Base-by-base conservation (phyloP, 2,888 invertebrate genomes). In the Bombylius discolor region DNA sequence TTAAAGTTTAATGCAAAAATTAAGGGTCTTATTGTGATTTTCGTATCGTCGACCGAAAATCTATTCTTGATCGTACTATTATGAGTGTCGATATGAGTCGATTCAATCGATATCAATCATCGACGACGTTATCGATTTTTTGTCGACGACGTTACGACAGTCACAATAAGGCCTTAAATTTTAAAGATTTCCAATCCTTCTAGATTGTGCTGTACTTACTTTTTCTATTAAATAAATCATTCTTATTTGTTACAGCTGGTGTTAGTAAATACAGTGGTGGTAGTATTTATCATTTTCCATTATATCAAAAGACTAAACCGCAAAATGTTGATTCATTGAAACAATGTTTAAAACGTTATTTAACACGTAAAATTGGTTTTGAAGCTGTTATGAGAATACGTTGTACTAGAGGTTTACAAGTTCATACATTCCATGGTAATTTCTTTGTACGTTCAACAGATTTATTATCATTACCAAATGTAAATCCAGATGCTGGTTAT, bases 371-470 rank as follows among this genome's bases (percentile, higher is more conserved):
- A 79, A 93, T 99, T 62, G 99, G 99, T 50, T 97, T 99, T 72
- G 99, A 99, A 72, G 94, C 99, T 6, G 99, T 99, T 32, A 94
- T 99, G 93, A 79, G 99, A 64, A 87, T 99, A 62, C 80, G 98
- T 7, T 97, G 96, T 70, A 93, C 96, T 3, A 83, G 87, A 68
- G 97, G 98, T 14, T 78, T 99, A 56, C 81, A 91, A 34, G 92
- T 99, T 66, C 96, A 98, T 76, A 94, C 96, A 68, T 99, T 99
- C 84, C 97, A 98, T 77, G 99, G 99, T 47, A 98, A 98, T 76
- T 97, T 97, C 81, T 99, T 99, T 76, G 98, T 99, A 52, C 83
- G 99, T 5, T 97, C 98, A 0, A 96, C 97, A 5, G 98, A 99
- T 77, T 78, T 99, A 55, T 77, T 99, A 56, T 93, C 95, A 12